A percentile compares a stretch with the other conserved stretches of the same genome.
Conservation (phyloP, 2,113 vertebrate species). For the Heliornis fulica region DNA sequence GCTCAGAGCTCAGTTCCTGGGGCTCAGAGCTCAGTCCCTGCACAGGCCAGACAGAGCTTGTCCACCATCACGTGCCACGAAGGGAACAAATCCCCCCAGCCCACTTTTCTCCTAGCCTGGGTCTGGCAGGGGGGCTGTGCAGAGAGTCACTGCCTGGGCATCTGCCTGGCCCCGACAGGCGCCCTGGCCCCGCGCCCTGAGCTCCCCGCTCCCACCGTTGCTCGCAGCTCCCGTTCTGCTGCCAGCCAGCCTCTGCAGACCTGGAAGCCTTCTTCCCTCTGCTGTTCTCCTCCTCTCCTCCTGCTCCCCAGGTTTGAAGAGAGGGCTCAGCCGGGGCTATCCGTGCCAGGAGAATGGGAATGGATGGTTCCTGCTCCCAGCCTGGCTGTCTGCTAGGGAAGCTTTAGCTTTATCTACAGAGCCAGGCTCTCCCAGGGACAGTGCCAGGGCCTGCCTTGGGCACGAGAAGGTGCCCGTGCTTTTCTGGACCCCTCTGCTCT, state of each 20-base stretch:
- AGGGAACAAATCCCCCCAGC: neutral
- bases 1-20: neutral
- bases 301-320: neutral
- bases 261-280: neutral
- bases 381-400: neutral
- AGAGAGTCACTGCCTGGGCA: fast-evolving
- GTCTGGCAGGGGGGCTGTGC: neutral
- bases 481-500: neutral
- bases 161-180: fast-evolving
- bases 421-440: neutral
- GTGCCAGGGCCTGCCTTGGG: neutral
- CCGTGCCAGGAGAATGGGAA: neutral
- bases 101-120: neutral
- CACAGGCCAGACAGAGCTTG: neutral
- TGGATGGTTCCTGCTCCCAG: neutral
- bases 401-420: neutral
- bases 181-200: fast-evolving
- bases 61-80: neutral
- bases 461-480: neutral
- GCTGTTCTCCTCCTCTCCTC: neutral
- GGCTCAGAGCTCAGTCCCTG: neutral
- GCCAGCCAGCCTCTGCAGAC: neutral
- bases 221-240: neutral
- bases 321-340: neutral
- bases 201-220: neutral